Base-by-base conservation (phyloP, 2,888 invertebrate genomes). In the Anorthoa munda region DNA sequence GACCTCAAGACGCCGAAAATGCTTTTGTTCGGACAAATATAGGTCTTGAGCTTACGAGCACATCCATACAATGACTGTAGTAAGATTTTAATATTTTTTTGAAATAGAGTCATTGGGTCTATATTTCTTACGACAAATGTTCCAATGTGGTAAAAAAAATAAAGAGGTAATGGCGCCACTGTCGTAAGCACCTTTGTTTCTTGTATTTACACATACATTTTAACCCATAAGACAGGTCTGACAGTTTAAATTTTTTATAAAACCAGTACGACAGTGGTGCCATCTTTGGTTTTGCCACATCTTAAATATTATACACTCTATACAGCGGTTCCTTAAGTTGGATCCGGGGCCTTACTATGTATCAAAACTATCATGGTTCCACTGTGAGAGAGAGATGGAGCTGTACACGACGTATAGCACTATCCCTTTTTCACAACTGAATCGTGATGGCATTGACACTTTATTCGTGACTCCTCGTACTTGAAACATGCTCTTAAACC, bases 1-100 rank as follows among this genome's bases (percentile, higher is more conserved):
- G 48, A 71, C 23, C 55, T 56, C 60, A 75, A 75, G 46, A 5
- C 39, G 39, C 12, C 45, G 48, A 39, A 39, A 39, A 39, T 39
- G 39, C 39, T 1, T 9, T 9, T 39, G 1, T 39, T 39, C 39
- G 9, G 39, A 39, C 39, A 39, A 39, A 39, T 39, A 39, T 39
- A 39, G 39, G 18, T 39, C 23, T 58, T 61, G 56, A 60, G 61
- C 39, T 56, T 48, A 2, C 23, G 17, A 58, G 15, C 31, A 64
- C 48, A 26, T 23, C 55, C 23, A 48, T 17, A 59, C 50, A 45
- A 66, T 39, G 1, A 64, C 46, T 31, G 31, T 31, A 53, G 17
- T 23, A 17, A 21, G 4, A 1, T 17, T 17, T 4, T n/a, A n/a
- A n/a, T 58, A 45, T 59, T 59, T 5, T 58, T 59, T 59, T 59